Percentiles rank a stretch among this genome's conserved stretches.
Conservation (phyloP, 2,888 invertebrate species). For the Barypeithes pellucidus region DNA sequence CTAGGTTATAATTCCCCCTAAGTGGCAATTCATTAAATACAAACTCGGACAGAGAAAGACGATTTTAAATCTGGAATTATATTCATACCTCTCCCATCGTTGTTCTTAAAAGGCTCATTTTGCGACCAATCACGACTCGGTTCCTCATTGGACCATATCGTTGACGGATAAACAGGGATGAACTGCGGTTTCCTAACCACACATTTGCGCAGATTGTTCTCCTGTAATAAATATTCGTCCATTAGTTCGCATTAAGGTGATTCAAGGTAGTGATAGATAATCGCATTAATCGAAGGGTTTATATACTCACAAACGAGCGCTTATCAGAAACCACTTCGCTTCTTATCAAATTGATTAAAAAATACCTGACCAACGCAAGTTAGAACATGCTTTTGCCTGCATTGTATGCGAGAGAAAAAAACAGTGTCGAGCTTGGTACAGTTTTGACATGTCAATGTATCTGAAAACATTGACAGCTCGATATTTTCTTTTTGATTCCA, state of each 20-base stretch:
- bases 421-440: not conserved
- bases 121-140: not conserved
- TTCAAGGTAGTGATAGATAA: not conserved
- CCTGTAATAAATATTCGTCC: slow-evolving; percentile 6
- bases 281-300: not conserved
- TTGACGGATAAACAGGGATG: not conserved
- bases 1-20: too few relatives aligned
- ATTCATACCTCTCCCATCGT: too few relatives aligned
- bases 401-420: too few relatives aligned
- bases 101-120: not conserved
- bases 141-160: slow-evolving; percentile 11
- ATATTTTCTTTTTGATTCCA: too few relatives aligned
- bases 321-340: not conserved
- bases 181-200: not conserved
- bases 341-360: too few relatives aligned
- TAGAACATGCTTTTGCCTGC: not conserved
- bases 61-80: too few relatives aligned
- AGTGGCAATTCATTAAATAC: too few relatives aligned
- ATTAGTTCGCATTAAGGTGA: not conserved
- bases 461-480: too few relatives aligned
- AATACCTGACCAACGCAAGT: not conserved
- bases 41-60: too few relatives aligned
- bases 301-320: not conserved
- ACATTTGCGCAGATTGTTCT: not conserved
- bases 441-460: too few relatives aligned